Evolutionary conservation across 2,888 invertebrate species (phyloP), one percentile per base, ranked within the genome.

Genomic region (Torymus aiolomorphi): DNA sequence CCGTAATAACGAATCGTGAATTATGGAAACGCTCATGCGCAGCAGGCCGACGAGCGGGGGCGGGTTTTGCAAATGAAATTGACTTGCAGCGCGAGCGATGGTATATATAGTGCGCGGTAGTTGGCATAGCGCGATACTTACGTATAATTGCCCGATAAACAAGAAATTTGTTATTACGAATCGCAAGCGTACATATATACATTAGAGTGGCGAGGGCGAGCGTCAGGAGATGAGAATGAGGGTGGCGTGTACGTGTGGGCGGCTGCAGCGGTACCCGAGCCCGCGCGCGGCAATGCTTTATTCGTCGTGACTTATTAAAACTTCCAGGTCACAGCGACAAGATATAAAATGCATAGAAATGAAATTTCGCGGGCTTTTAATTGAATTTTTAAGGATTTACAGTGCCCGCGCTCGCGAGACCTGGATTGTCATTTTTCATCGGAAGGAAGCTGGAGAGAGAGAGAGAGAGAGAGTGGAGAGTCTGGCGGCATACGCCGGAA

Each of bases 361-460:
- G 82, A 82, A 82, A 82, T 82, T 82, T 82, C 65, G 80, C 82
- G 54, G 77, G 82, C 71, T 82, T 82, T 82, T 82, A 82, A 82
- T 82, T 82, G 82, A 82, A 82, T 82, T 82, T 82, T 82, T 82
- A 82, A 82, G 82, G 82, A 82, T 82, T 82, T 82, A 82, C 81
- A 81, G 79, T 76, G 76, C 49, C 74, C 31, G 0, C 31, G 31
- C 31, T 8, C 0, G 5, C 31, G 31, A 8, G 5, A 8, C 2
- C 31, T 31, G 31, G 31, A 31, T 31, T 31, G 31, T 31, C 31
- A 31, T 31, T 31, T 31, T 31, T 31, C 31, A 31, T 31, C 31
- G 61, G 62, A 52, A 18, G 18, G 18, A 5, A 49, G 10, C 16
- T 0, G 14, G 13, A 51, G 16, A 14, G 10, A 49, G 1, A 24